A percentile compares a stretch with the other conserved stretches of the same genome.
phyloP scores from a whole-genome alignment of 2,113 vertebrate genomes.

The Cheilinus undulatus region DNA sequence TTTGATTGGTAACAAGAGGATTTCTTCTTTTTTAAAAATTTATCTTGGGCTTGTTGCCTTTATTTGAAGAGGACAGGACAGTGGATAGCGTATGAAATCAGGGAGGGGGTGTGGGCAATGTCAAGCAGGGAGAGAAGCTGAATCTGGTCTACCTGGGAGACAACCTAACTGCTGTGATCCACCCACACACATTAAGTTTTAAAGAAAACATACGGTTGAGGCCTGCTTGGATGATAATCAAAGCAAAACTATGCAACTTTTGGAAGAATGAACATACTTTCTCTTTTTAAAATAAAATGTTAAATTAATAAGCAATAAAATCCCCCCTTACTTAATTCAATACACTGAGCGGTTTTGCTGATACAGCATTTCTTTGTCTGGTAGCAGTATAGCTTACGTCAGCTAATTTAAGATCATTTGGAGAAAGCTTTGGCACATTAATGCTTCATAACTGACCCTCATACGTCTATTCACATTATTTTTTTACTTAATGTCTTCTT shows the following conservation, averaged over 20 bases:
- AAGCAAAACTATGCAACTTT: not conserved
- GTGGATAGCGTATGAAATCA: no score
- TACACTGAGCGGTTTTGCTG: not conserved
- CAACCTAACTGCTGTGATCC: no score
- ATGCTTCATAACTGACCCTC: not conserved
- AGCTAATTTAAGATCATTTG: not conserved
- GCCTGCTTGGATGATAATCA: not conserved
- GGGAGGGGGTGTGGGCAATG: no score
- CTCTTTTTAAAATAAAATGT: not conserved
- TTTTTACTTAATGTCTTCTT: not conserved
- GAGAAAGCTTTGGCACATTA: not conserved
- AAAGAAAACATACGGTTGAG: slow-evolving; percentile 30
- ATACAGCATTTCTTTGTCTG: not conserved
- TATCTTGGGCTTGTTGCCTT: no score
- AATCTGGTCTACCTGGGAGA: no score
- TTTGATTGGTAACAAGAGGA: no score
- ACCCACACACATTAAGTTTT: no score
- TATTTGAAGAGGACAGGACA: no score
- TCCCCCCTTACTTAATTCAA: not conserved
- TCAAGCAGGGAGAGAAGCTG: no score
- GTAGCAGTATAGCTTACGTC: not conserved
- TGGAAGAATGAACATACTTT: not conserved
- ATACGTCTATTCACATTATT: not conserved
- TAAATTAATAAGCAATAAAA: slow-evolving; percentile 4
- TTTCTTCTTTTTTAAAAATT: no score